Evolutionary conservation across 2,113 vertebrate genomes (phyloP), one percentile per base, ranked within the genome.

Genomic region (Microtus oregoni): DNA sequence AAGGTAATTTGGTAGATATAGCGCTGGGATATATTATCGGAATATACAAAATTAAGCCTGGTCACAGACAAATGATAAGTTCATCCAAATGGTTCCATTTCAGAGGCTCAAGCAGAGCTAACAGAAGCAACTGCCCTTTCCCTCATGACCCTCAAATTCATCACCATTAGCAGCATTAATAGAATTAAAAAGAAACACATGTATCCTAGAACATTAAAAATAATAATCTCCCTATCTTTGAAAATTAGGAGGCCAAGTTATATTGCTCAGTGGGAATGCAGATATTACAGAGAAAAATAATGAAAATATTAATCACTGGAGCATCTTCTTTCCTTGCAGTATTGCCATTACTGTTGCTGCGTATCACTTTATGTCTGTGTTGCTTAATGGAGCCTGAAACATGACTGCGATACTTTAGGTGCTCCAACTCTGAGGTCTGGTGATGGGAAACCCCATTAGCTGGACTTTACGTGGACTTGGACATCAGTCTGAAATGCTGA

Each of bases 281-380:
- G 96, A 96, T 96, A 94, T 94, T 97, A 79, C 86, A 61, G 95
- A 55, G 95, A 97, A 98, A 97, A 98, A 98, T 98, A 98, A 98
- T 98, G 98, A 98, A 98, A 98, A 98, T 98, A 98, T 98, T 98
- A 98, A 98, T 98, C 98, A 97, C 95, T 96, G 97, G 94, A 91
- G 78, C 32, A 95, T 96, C 0, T 1, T 38, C 93, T 96, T 92
- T 98, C 95, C 91, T 97, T 96, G 96, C 92, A 95, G 87, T 79
- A 92, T 97, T 94, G 92, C 47, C 38, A 86, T 94, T 94, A 86
- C 91, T 91, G 75, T 97, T 97, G 95, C 95, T 96, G 79, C 19
- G 94, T 98, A 94, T 70, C 94, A 95, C 94, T 92, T 85, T 98
- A 95, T 97, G 95, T 97, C 61, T 44, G 3, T 95, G 70, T 89